These are phyloP conservation scores for Oscheius sp. DNA, from an alignment of 1,140 invertebrate species.

Conservation along the genomic window DNA sequence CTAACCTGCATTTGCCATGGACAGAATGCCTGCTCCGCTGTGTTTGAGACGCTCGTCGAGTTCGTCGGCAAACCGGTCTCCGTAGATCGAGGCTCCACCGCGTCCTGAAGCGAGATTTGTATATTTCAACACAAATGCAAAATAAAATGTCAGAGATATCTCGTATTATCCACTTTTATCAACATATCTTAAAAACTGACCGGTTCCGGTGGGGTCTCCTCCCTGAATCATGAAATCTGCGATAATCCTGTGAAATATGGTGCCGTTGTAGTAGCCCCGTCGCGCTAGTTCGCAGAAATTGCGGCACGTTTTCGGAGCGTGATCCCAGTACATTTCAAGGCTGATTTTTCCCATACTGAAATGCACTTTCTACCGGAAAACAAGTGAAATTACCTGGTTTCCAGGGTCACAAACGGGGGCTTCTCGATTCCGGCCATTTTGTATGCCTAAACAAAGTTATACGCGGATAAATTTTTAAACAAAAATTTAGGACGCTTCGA, in stretches of 20 bases:
- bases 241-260: constrained; percentile 93
- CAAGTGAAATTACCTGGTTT: constrained; percentile 8
- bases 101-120: constrained; percentile 66
- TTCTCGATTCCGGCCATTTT: constrained; percentile 4
- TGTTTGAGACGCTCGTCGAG: constrained; percentile 90
- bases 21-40: constrained; percentile 73
- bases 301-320: constrained; percentile 86
- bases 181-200: constrained; percentile 46
- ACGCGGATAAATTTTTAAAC: too few relatives aligned
- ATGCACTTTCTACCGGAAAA: constrained; percentile 12
- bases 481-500: too few relatives aligned
- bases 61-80: constrained; percentile 89
- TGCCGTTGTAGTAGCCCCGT: constrained; percentile 90
- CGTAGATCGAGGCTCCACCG: constrained; percentile 94
- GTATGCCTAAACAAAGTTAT: too few relatives aligned
- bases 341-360: constrained; percentile 85
- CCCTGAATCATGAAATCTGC: constrained; percentile 93
- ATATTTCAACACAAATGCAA: neutral
- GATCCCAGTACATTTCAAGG: constrained; percentile 95
- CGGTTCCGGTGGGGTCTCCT: constrained; percentile 85
- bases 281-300: constrained; percentile 91
- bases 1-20: constrained; percentile 68
- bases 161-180: constrained; percentile 6
- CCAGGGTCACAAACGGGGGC: constrained; percentile 25
- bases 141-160: constrained; percentile 9